A percentile compares a stretch with the other conserved stretches of the same genome.
These are phyloP conservation scores for Psophia crepitans DNA, from an alignment of 2,113 vertebrate species.

Conservation along the genomic window DNA sequence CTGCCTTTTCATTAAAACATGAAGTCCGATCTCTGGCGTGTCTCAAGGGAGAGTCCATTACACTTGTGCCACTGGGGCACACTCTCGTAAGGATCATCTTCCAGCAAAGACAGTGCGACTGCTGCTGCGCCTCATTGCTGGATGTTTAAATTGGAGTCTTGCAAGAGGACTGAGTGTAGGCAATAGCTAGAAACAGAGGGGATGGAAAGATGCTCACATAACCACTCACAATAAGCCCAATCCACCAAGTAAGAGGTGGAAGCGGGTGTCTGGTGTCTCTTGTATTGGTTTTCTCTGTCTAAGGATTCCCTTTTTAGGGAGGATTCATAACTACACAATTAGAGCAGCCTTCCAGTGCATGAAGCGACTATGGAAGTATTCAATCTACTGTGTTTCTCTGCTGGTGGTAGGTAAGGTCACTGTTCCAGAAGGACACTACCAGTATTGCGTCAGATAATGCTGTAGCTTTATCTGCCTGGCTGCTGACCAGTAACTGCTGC, in stretches of 20 bases:
- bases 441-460: neutral
- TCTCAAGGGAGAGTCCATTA: neutral
- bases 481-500: constrained; percentile 10
- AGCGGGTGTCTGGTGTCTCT: neutral
- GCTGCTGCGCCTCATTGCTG: neutral
- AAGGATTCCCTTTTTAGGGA: neutral
- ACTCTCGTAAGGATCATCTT: neutral
- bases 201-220: neutral
- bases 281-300: neutral
- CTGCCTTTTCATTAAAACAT: neutral
- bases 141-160: neutral
- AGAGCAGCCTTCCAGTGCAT: constrained; percentile 7
- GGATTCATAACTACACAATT: constrained; percentile 20
- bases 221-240: neutral
- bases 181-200: neutral
- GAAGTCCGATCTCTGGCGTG: neutral
- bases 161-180: neutral
- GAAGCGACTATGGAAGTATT: constrained; percentile 11
- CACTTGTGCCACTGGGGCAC: neutral
- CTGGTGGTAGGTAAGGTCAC: constrained; percentile 4
- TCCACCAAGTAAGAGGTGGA: neutral
- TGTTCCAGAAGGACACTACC: constrained; percentile 22
- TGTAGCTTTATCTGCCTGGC: constrained; percentile 10
- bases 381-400: neutral
- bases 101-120: neutral